Conservation (phyloP, 1,140 invertebrate species). For the Lasioglossum albipes region DNA sequence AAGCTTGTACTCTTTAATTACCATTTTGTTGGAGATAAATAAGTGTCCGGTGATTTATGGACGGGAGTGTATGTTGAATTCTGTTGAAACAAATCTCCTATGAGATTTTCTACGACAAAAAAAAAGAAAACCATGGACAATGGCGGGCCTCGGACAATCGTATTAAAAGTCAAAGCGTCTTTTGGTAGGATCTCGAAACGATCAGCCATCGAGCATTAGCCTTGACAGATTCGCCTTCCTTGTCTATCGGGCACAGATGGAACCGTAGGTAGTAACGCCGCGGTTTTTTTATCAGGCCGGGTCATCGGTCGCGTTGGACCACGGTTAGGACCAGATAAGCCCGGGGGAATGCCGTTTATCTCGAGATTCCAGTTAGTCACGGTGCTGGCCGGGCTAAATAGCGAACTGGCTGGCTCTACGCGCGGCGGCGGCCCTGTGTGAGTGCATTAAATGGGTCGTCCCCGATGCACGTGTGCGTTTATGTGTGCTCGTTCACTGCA, state of each 20-base stretch:
- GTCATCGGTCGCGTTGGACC: conserved; percentile 8
- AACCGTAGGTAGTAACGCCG: not conserved
- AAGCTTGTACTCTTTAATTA: no score
- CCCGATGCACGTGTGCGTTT: not conserved
- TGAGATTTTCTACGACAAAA: no score
- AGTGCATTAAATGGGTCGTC: conserved; percentile 34
- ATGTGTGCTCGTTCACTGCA: conserved; percentile 6
- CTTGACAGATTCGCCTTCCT: not conserved
- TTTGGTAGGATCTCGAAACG: no score
- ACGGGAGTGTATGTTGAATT: no score
- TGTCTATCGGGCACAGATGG: not conserved
- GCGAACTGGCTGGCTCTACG: not conserved
- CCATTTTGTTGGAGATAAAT: no score
- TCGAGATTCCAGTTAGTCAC: conserved; percentile 23
- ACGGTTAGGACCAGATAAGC: conserved; percentile 14
- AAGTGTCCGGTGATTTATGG: no score
- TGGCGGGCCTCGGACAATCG: no score
- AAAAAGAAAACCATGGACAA: no score
- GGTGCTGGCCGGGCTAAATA: conserved; percentile 17
- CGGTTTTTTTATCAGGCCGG: not conserved
- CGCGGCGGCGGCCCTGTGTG: not conserved
- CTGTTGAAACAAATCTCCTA: no score
- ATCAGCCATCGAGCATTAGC: no score
- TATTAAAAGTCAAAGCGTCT: no score
- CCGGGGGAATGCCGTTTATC: conserved; percentile 20